Percentiles rank a stretch among this genome's conserved stretches.
Evolutionary conservation across 2,797 vertebrate species (phyloP).

Genomic region (Scomberomorus guttatus): DNA sequence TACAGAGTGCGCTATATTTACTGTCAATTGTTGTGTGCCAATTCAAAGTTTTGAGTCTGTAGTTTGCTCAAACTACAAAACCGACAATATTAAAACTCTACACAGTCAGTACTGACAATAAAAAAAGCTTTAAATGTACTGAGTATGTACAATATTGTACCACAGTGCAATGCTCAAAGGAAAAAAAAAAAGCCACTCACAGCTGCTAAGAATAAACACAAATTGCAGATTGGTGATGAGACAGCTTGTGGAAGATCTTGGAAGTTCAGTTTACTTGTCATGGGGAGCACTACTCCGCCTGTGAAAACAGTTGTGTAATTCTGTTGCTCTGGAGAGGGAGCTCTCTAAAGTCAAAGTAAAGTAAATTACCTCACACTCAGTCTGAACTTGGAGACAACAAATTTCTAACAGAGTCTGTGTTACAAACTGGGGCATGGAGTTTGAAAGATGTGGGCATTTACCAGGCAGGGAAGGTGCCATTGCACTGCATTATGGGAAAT

Average conservation of each 20-base stretch:
- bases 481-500: not conserved
- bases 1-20: not conserved
- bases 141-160: not conserved
- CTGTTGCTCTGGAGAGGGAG: conserved; percentile 5
- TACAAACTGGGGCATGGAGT: not conserved
- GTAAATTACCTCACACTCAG: not conserved
- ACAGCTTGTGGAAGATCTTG: conserved; percentile 14
- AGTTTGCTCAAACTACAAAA: not conserved
- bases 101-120: not conserved
- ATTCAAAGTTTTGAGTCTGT: not conserved
- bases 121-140: not conserved
- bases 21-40: not conserved
- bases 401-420: conserved; percentile 14
- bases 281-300: too few species aligned
- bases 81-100: not conserved
- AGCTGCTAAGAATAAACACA: conserved; percentile 2
- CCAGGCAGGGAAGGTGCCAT: too few species aligned
- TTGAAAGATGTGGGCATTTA: too few species aligned
- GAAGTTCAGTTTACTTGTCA: not conserved
- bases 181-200: not conserved
- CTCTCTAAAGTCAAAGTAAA: not conserved
- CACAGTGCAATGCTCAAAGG: conserved; percentile 18
- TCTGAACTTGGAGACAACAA: not conserved
- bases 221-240: not conserved
- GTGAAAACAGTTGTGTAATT: not conserved